Percentiles rank a stretch among this genome's conserved stretches.
Conservation (phyloP, 2,888 invertebrate genomes). For the Xylota segnis region DNA sequence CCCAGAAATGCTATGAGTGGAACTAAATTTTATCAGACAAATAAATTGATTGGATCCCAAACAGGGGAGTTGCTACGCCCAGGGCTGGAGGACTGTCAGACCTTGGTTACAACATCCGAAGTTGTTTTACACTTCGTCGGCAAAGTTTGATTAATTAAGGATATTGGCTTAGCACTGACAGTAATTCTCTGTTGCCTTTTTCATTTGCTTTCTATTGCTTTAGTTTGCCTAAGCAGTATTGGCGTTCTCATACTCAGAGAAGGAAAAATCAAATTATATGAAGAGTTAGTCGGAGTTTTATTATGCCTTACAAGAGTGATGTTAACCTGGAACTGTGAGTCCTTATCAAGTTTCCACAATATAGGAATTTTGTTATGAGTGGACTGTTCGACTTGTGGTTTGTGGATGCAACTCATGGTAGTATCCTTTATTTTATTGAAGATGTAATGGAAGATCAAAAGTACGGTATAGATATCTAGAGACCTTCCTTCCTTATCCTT, state of each 20-base stretch:
- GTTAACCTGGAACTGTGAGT: too few relatives aligned
- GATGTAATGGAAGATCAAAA: not conserved
- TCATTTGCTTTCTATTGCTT: conserved; percentile 7
- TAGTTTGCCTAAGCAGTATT: conserved; percentile 1
- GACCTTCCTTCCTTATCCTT: not conserved
- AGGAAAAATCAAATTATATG: not conserved
- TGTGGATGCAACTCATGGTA: not conserved
- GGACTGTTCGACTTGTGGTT: not conserved
- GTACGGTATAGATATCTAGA: not conserved
- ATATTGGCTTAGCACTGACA: conserved; percentile 21
- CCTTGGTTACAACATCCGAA: not conserved
- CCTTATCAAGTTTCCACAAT: not conserved
- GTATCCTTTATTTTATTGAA: not conserved
- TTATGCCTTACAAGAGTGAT: not conserved
- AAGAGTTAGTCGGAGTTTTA: not conserved
- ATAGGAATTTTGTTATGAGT: not conserved
- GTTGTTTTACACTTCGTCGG: conserved; percentile 8
- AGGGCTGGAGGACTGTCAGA: not conserved
- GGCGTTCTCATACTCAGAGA: not conserved
- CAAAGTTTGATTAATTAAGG: conserved; percentile 33
- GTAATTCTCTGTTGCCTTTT: not conserved
- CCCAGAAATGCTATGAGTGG: not conserved
- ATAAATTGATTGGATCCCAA: conserved; percentile 19
- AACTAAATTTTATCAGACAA: conserved; percentile 24
- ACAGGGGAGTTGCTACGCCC: not conserved